Evolutionary conservation across 2,797 vertebrate species (phyloP).

Genomic region (Distichodus sexfasciatus): DNA sequence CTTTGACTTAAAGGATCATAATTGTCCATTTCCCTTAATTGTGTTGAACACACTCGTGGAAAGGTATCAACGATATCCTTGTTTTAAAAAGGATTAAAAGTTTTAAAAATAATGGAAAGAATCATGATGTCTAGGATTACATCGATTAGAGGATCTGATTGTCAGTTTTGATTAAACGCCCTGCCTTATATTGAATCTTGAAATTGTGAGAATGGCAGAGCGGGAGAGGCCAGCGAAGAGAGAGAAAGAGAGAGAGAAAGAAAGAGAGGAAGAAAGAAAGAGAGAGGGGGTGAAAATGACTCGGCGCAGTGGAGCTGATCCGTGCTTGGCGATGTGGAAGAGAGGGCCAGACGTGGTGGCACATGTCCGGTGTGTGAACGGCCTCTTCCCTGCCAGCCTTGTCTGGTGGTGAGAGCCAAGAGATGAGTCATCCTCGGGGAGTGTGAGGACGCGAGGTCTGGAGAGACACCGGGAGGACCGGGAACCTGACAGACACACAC

Average conservation of each 20-base stretch:
- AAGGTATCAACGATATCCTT: no score
- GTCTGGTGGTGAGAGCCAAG: slow-evolving; percentile 51
- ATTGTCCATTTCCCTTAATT: no score
- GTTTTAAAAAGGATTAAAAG: no score
- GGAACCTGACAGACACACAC: slow-evolving; percentile 47
- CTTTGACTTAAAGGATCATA: no score
- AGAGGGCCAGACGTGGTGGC: slow-evolving; percentile 48
- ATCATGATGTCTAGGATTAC: no score
- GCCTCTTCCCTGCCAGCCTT: slow-evolving; percentile 51
- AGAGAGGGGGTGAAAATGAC: slow-evolving; percentile 17
- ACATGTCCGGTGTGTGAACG: slow-evolving; percentile 51
- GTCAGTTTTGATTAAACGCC: no score
- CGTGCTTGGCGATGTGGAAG: slow-evolving; percentile 41
- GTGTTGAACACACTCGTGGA: no score
- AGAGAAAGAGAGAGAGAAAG: slow-evolving; percentile 3
- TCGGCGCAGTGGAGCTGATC: slow-evolving; percentile 33
- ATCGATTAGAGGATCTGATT: no score
- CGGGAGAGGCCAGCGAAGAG: no score
- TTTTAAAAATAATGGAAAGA: no score
- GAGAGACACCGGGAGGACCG: slow-evolving; percentile 43
- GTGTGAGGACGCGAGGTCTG: slow-evolving; percentile 56
- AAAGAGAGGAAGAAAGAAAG: not conserved
- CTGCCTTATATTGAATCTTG: no score
- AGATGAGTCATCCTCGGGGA: slow-evolving; percentile 54
- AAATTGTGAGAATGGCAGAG: not conserved